Evolutionary conservation across 2,797 vertebrate genomes (phyloP).

Genomic region (Neosalanx taihuensis): DNA sequence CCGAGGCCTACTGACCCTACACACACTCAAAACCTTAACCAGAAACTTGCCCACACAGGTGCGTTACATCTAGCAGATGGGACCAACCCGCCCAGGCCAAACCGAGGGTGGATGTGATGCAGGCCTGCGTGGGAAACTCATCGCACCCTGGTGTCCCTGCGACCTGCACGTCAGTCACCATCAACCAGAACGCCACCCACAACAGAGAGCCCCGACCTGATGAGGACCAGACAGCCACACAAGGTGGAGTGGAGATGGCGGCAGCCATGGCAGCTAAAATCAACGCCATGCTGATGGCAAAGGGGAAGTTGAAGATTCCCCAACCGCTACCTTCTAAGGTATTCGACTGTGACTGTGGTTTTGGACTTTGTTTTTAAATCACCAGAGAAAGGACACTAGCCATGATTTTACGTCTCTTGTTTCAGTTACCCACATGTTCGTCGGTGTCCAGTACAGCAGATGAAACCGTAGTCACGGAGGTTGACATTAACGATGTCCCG

Average conservation of each 20-base stretch:
- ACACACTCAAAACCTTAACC: constrained; percentile 53
- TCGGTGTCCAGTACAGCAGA: constrained; percentile 45
- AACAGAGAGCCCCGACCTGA: constrained; percentile 1
- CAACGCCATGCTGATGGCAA: constrained; percentile 83
- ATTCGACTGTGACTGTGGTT: background rate
- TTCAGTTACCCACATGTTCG: constrained; percentile 52
- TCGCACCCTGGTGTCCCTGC: constrained; percentile 26
- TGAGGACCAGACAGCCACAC: constrained; percentile 42
- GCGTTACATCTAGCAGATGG: constrained; percentile 73
- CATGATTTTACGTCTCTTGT: constrained; percentile 8
- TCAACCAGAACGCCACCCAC: constrained; percentile 4
- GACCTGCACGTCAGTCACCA: constrained; percentile 25
- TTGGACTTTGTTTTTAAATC: background rate
- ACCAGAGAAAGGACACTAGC: background rate
- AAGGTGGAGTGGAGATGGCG: constrained; percentile 76
- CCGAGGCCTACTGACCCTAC: constrained; percentile 72
- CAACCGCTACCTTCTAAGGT: constrained; percentile 78
- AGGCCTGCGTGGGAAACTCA: constrained; percentile 53
- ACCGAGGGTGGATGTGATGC: constrained; percentile 53
- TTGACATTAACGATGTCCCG: constrained; percentile 81
- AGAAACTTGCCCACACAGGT: constrained; percentile 51
- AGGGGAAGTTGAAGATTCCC: constrained; percentile 77
- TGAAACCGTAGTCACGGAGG: constrained; percentile 76
- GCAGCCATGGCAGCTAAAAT: constrained; percentile 81
- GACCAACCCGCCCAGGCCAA: constrained; percentile 68